Base-by-base conservation (phyloP, 1,140 invertebrate genomes). In the Pogonus chalceus region DNA sequence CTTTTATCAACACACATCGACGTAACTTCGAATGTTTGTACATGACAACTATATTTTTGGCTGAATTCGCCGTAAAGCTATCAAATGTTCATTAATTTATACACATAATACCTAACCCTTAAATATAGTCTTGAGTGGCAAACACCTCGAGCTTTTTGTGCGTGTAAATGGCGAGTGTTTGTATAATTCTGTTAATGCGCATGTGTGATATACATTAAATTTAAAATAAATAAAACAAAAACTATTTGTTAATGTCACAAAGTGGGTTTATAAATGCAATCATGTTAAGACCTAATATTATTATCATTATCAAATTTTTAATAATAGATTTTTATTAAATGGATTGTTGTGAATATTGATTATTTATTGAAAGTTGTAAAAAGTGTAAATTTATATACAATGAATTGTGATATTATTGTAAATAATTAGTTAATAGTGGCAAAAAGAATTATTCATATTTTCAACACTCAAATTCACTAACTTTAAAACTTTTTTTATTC, bases 61-160 rank as follows among this genome's bases (percentile, higher is more conserved):
- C 47, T 49, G 47, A 49, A 49, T 22, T 49, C 47, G 47, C 47
- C 47, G 47, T 49, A 49, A 49, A 22, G 22, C 22, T 49, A 49
- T 49, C 4, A 12, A 22, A 46, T 46, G 39, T 46, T n/a, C 20
- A 46, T 46, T 7, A n/a, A 12, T 9, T n/a, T 12, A 46, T 46
- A 46, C 14, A 35, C 14, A 35, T 35, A 35, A 9, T 9, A 9
- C 7, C 14, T 9, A 9, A 35, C 14, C 7, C 14, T 9, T 35
- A 35, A 9, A 35, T 35, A 35, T 18, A 46, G 7, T 7, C 20
- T n/a, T 46, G 20, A n/a, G 20, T 46, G 20, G 16, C 20, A 46
- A n/a, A 9, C 4, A 49, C 16, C 20, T 49, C 20, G 20, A 49
- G 20, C 20, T 49, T 22, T 49, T 22, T 49, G 22, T 49, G 22